Conservation (phyloP, 2,888 invertebrate species). For the Tachina grossa region DNA sequence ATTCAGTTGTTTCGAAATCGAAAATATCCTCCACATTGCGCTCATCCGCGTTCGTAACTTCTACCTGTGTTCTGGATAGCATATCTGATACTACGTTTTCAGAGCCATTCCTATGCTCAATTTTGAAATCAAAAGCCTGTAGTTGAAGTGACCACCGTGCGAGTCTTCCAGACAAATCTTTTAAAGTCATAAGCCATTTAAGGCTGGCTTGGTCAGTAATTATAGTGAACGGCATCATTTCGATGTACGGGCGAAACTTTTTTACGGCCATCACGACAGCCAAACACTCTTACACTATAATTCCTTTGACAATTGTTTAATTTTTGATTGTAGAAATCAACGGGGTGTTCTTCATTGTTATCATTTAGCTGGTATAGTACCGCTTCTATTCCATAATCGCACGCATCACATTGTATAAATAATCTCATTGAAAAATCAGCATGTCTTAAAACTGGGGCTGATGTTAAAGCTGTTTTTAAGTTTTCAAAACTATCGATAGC, state of each 20-base stretch:
- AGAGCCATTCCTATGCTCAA: constrained; percentile 18
- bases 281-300: too few species aligned
- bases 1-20: background rate
- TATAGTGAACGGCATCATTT: too few species aligned
- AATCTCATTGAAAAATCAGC: too few species aligned
- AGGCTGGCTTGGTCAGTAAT: too few species aligned
- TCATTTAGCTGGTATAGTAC: too few species aligned
- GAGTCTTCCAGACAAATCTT: constrained; percentile 73
- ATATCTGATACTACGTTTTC: constrained; percentile 12
- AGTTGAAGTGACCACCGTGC: constrained; percentile 51
- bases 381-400: too few species aligned
- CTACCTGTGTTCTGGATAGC: background rate
- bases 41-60: background rate
- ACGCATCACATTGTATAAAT: too few species aligned
- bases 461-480: background rate
- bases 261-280: too few species aligned
- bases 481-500: background rate
- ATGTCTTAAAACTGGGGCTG: too few species aligned
- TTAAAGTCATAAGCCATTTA: constrained; percentile 45
- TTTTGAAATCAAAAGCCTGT: constrained; percentile 6
- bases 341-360: too few species aligned
- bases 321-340: background rate
- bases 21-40: background rate
- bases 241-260: too few species aligned
- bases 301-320: too few species aligned